Evolutionary conservation across 2,797 vertebrate genomes (phyloP).

Genomic region (Philypnodon macrostomus): DNA sequence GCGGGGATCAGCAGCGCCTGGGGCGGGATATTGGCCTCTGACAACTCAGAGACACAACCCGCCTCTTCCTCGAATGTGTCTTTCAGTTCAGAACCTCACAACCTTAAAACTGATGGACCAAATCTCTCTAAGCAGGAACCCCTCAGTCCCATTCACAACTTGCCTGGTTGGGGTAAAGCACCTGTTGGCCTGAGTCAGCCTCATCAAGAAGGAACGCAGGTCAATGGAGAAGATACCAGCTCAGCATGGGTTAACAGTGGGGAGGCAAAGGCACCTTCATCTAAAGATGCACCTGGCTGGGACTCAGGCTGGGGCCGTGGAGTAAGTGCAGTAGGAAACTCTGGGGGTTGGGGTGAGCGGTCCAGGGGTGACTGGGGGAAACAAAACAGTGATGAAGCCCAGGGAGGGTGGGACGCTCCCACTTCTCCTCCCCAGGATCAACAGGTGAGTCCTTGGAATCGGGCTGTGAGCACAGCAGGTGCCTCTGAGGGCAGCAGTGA

Average conservation of each 20-base stretch:
- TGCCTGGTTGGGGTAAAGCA: conserved; percentile 86
- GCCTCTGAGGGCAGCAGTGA: conserved; percentile 88
- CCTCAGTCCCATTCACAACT: conserved; percentile 82
- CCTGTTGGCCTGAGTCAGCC: conserved; percentile 77
- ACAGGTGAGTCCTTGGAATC: conserved; percentile 79
- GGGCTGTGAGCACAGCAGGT: conserved; percentile 82
- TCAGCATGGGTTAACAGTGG: conserved; percentile 86
- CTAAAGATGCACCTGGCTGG: conserved; percentile 87
- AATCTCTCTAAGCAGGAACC: conserved; percentile 89
- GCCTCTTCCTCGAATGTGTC: conserved; percentile 93
- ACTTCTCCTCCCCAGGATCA: conserved; percentile 76
- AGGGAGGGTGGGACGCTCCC: conserved; percentile 76
- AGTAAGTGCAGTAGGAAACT: conserved; percentile 74
- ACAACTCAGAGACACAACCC: conserved; percentile 82
- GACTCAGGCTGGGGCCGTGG: conserved; percentile 87
- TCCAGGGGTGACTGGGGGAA: conserved; percentile 84
- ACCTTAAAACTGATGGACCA: conserved; percentile 99
- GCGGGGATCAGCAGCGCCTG: conserved; percentile 89
- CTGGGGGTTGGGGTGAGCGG: conserved; percentile 86
- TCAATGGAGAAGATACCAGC: conserved; percentile 87
- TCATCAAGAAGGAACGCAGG: conserved; percentile 85
- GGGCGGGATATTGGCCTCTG: conserved; percentile 87
- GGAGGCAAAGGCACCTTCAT: conserved; percentile 83
- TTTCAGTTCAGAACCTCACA: conserved; percentile 98
- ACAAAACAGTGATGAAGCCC: conserved; percentile 73